Evolutionary conservation across 2,113 vertebrate genomes (phyloP).

Genomic region (Epinephelus fuscoguttatus): DNA sequence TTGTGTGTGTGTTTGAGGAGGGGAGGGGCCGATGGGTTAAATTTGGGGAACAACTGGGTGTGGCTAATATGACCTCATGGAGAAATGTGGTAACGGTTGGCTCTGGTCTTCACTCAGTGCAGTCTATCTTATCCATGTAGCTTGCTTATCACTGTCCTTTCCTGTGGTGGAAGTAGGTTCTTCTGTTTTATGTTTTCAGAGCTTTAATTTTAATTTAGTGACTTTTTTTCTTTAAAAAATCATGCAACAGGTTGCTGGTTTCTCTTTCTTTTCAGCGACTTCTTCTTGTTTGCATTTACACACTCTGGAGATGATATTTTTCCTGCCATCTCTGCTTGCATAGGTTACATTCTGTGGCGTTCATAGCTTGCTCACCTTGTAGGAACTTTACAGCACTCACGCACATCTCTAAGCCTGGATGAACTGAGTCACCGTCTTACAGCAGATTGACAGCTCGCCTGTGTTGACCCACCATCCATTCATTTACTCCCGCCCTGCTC

Average conservation of each 20-base stretch:
- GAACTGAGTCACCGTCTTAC: constrained; percentile 46
- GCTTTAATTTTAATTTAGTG: neutral
- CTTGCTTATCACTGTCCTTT: constrained; percentile 44
- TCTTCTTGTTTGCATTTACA: neutral
- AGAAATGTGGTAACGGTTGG: constrained; percentile 59
- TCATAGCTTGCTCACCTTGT: constrained; percentile 32
- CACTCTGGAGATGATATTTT: neutral
- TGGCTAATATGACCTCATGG: constrained; percentile 69
- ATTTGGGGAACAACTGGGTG: constrained; percentile 58
- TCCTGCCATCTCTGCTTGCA: constrained; percentile 33
- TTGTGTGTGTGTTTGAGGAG: neutral
- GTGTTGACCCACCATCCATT: constrained; percentile 37
- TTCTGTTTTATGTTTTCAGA: neutral
- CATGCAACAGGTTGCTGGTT: constrained; percentile 19
- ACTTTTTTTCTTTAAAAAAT: neutral
- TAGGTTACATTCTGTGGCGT: neutral
- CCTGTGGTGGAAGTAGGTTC: constrained; percentile 18
- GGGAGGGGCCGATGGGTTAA: constrained; percentile 24
- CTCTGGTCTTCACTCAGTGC: constrained; percentile 37
- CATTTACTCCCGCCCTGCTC: constrained; percentile 36
- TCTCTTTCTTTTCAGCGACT: constrained; percentile 5
- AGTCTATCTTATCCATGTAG: constrained; percentile 33
- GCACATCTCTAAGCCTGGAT: constrained; percentile 30
- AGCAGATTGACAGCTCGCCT: constrained; percentile 56
- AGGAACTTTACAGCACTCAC: constrained; percentile 19